Evolutionary conservation across 2,888 invertebrate genomes (phyloP).

Genomic region (Bedellia somnulentella): DNA sequence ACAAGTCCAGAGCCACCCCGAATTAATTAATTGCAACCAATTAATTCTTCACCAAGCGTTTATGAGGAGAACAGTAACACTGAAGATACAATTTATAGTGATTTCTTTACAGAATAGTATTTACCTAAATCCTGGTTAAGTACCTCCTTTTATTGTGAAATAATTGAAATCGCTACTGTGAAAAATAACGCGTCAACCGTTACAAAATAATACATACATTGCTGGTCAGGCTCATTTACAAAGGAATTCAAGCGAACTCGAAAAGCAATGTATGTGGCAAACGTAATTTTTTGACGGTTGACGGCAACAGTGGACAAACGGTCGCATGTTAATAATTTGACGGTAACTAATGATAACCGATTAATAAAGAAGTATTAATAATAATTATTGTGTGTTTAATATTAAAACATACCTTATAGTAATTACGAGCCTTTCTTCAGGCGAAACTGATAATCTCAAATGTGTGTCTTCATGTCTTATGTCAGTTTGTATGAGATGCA

Average conservation of each 20-base stretch:
- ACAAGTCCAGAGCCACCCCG: constrained; percentile 13
- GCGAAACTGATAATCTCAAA: constrained; percentile 3
- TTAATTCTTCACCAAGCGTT: constrained; percentile 12
- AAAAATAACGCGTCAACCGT: too few relatives aligned
- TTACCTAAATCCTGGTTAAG: constrained; percentile 4
- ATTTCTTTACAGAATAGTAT: constrained; percentile 10
- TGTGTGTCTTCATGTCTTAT: constrained; percentile 1
- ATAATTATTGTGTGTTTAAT: too few relatives aligned
- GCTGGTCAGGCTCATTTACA: too few relatives aligned
- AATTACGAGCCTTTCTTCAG: constrained; percentile 4
- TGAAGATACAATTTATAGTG: constrained; percentile 12
- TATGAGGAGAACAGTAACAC: constrained; percentile 12
- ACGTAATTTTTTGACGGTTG: too few relatives aligned
- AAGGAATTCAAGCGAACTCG: too few relatives aligned
- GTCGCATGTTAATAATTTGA: too few relatives aligned
- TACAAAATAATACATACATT: too few relatives aligned
- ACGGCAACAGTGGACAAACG: too few relatives aligned
- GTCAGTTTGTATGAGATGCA: constrained; percentile 4
- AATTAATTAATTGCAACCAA: constrained; percentile 11
- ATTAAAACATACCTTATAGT: constrained; percentile 2
- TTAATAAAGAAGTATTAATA: too few relatives aligned
- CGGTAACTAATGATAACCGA: too few relatives aligned
- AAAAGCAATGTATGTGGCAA: too few relatives aligned
- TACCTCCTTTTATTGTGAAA: constrained; percentile 7
- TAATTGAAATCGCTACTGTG: constrained; percentile 6